These are phyloP conservation scores for Spilogale gracilis DNA, from an alignment of 2,113 vertebrate species.

Conservation along the genomic window DNA sequence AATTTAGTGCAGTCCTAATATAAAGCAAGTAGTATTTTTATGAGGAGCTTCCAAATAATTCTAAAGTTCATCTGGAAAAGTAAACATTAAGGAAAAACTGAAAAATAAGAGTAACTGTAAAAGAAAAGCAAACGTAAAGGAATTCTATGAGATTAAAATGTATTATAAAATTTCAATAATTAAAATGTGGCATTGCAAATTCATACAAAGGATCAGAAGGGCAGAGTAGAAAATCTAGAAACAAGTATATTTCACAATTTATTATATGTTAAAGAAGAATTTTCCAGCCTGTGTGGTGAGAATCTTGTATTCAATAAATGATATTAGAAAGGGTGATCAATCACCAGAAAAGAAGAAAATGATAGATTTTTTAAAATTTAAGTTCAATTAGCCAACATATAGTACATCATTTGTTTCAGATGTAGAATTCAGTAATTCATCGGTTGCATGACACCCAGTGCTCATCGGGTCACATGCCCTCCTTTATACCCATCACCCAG, in stretches of 20 bases:
- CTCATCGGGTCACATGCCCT: neutral
- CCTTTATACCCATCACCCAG: neutral
- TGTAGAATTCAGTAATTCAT: neutral
- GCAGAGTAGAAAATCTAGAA: neutral
- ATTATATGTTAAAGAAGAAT: neutral
- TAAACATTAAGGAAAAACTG: slow-evolving; percentile 2
- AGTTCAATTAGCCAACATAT: neutral
- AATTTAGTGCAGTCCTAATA: neutral
- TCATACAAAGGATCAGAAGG: neutral
- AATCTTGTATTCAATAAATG: neutral
- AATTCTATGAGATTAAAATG: slow-evolving; percentile 27
- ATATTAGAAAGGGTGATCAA: neutral
- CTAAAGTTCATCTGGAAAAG: neutral
- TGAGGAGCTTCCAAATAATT: neutral
- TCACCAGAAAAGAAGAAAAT: neutral
- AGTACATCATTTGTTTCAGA: neutral
- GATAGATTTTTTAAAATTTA: neutral
- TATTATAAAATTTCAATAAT: neutral
- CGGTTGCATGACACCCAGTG: neutral
- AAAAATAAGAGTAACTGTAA: slow-evolving; percentile 5
- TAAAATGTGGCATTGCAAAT: neutral
- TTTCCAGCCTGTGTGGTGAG: neutral
- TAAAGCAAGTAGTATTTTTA: neutral
- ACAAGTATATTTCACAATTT: neutral
- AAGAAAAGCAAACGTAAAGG: neutral